Evolutionary conservation across 1,140 invertebrate genomes (phyloP), one percentile per base, ranked within the genome.

Genomic region (Onthophagus taurus): DNA sequence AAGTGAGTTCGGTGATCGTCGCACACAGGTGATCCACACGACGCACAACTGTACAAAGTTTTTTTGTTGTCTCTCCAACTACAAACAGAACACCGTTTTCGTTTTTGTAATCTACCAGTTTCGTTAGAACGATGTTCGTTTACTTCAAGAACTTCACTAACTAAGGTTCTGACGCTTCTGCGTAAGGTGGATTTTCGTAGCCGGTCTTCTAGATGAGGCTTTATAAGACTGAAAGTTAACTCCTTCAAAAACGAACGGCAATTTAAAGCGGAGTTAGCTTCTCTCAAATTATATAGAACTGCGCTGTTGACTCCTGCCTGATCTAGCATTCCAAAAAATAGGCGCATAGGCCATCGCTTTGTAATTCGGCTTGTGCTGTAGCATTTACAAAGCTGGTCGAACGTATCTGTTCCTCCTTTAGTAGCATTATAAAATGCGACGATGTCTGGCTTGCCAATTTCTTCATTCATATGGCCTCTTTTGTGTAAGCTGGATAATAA

Each of bases 11-110:
- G n/a, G n/a, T n/a, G n/a, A n/a, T n/a, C n/a, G n/a, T n/a, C n/a
- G n/a, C n/a, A n/a, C n/a, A n/a, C n/a, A n/a, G n/a, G n/a, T n/a
- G n/a, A n/a, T n/a, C n/a, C n/a, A n/a, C n/a, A n/a, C n/a, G n/a
- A n/a, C n/a, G n/a, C n/a, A n/a, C n/a, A n/a, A n/a, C n/a, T n/a
- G n/a, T n/a, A n/a, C n/a, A n/a, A n/a, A n/a, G n/a, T n/a, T n/a
- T 26, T 26, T 26, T 26, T 26, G 7, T 7, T 26, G n/a, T 26
- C 24, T 26, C n/a, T 26, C 24, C 24, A 26, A 26, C 24, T 26
- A n/a, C 24, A 26, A 26, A 26, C 24, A 26, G n/a, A 26, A 26
- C 24, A 26, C 24, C 24, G 24, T 26, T 26, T 26, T 26, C 24
- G 24, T n/a, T 26, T 26, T n/a, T 26, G 7, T 26, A 7, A 26